Conservation (phyloP, 2,888 invertebrate genomes). For the Cheilosia grossa region DNA sequence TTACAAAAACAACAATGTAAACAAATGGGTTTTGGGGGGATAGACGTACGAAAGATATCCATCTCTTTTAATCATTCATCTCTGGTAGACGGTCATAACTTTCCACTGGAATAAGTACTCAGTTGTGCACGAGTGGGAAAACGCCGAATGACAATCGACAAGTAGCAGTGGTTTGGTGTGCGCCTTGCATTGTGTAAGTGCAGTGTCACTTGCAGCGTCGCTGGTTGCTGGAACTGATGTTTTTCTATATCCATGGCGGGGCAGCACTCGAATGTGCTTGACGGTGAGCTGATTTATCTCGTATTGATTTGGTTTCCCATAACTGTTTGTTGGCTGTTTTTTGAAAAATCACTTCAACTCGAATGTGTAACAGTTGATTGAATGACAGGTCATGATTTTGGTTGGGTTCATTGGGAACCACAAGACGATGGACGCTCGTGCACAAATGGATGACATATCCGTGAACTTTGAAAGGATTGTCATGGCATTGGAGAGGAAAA, state of each 20-base stretch:
- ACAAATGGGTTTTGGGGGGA: no score
- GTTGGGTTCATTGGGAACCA: conserved; percentile 38
- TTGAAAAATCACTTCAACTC: conserved; percentile 4
- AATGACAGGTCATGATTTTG: conserved; percentile 61
- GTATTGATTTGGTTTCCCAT: conserved; percentile 34
- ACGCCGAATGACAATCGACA: conserved; percentile 42
- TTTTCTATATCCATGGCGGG: background rate
- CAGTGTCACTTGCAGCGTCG: conserved; percentile 29
- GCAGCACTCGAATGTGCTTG: conserved; percentile 13
- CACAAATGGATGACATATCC: conserved; percentile 15
- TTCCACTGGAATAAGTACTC: conserved; percentile 32
- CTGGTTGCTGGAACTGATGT: background rate
- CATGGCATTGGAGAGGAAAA: conserved; percentile 2
- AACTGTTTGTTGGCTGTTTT: conserved; percentile 28
- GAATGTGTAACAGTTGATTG: conserved; percentile 46
- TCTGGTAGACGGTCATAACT: conserved; percentile 32
- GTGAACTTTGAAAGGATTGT: conserved; percentile 25
- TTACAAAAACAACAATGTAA: no score
- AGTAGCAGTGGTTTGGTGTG: conserved; percentile 29
- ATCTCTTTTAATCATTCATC: no score
- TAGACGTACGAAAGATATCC: no score
- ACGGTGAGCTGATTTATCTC: conserved; percentile 49
- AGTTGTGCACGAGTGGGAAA: conserved; percentile 35
- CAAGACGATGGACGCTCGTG: conserved; percentile 20
- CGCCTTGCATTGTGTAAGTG: background rate